Conservation (phyloP, 2,797 vertebrate genomes). For the Coregonus suidteri region DNA sequence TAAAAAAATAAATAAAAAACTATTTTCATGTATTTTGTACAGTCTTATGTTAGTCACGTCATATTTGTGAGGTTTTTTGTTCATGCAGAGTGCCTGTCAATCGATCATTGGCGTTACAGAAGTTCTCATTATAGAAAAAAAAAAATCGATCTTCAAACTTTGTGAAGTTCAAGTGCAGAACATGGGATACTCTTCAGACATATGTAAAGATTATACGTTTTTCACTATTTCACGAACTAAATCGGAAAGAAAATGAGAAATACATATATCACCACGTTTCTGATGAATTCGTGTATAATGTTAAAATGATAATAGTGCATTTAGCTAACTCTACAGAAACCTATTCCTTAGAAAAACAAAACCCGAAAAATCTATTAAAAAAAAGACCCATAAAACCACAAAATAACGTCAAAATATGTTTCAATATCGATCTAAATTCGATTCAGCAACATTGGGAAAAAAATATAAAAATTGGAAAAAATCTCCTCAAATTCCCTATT, state of each 20-base stretch:
- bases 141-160: constrained; percentile 37
- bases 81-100: neutral
- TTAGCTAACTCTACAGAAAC: neutral
- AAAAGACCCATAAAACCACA: neutral
- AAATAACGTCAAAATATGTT: neutral
- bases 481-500: constrained; percentile 24
- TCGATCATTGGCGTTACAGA: neutral
- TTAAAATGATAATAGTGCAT: neutral
- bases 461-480: constrained; percentile 37
- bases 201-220: neutral
- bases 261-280: neutral
- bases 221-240: constrained; percentile 17
- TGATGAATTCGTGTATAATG: neutral
- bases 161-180: constrained; percentile 27
- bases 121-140: neutral
- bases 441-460: neutral
- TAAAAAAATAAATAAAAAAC: neutral
- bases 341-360: neutral
- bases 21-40: constrained; percentile 17
- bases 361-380: neutral
- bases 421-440: neutral
- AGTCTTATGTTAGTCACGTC: neutral
- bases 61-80: neutral
- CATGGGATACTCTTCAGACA: neutral
- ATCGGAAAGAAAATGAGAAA: constrained; percentile 17